Evolutionary conservation across 2,888 invertebrate species (phyloP).

Genomic region (Blastobasis lacticolella): DNA sequence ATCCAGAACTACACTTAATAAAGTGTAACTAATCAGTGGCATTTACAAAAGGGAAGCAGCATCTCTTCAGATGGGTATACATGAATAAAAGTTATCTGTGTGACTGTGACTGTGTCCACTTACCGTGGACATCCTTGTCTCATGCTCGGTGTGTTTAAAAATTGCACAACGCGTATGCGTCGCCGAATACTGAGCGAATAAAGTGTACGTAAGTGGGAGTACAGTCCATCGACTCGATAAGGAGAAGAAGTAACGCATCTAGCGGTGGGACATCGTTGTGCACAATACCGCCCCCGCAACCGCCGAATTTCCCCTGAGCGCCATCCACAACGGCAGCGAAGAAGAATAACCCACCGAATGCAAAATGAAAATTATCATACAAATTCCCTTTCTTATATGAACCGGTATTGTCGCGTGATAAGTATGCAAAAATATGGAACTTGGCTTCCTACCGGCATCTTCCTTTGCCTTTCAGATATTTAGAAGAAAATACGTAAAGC

Average conservation of each 20-base stretch:
- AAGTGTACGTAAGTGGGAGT: background rate
- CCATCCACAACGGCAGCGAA: constrained; percentile 61
- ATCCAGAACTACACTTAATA: too few species aligned
- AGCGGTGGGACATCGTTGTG: constrained; percentile 16
- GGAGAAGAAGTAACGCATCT: constrained; percentile 6
- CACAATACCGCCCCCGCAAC: constrained; percentile 44
- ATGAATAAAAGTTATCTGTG: too few species aligned
- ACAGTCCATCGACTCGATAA: background rate
- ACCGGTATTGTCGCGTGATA: constrained; percentile 52
- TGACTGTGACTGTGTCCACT: too few species aligned
- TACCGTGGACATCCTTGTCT: too few species aligned
- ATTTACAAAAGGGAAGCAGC: too few species aligned
- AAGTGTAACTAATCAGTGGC: too few species aligned
- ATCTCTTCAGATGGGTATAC: too few species aligned
- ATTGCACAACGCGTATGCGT: too few species aligned
- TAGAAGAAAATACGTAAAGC: constrained; percentile 37
- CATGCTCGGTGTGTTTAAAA: too few species aligned
- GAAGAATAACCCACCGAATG: constrained; percentile 67
- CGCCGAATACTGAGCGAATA: background rate
- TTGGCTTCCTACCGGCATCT: constrained; percentile 13
- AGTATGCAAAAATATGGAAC: constrained; percentile 69
- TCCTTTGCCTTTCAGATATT: constrained; percentile 50
- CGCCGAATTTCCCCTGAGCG: constrained; percentile 67
- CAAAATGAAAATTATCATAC: constrained; percentile 74
- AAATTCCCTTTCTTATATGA: constrained; percentile 67